Percentiles rank a stretch among this genome's conserved stretches.
phyloP scores from a whole-genome alignment of 2,888 invertebrate species.

The Brachyopa scutellaris region DNA sequence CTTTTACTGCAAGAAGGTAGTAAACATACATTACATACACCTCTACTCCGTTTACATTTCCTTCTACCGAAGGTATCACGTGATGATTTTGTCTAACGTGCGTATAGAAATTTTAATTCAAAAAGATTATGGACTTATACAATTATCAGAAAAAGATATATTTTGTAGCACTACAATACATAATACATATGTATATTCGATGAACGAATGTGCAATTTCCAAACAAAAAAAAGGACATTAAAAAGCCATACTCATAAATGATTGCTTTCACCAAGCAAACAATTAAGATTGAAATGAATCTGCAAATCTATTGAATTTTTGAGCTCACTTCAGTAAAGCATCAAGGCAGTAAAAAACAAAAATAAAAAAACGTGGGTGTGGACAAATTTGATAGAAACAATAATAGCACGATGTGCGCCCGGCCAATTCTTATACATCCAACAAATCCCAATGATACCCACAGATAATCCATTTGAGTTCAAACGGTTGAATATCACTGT shows the following conservation, averaged over 20 bases:
- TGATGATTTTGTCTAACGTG: no score
- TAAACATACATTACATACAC: no score
- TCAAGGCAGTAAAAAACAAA: background rate
- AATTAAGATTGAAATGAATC: slow-evolving; percentile 5
- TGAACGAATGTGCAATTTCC: no score
- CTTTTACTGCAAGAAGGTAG: no score
- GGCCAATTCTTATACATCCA: slow-evolving; percentile 42
- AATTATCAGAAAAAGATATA: no score
- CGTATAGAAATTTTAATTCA: no score
- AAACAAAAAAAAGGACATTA: no score
- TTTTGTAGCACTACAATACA: no score
- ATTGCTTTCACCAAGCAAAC: slow-evolving; percentile 8
- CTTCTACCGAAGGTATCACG: no score
- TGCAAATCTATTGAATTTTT: slow-evolving; percentile 52
- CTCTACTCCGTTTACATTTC: no score
- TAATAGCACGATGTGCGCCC: slow-evolving; percentile 42
- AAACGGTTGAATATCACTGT: slow-evolving; percentile 51
- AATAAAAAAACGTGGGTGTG: slow-evolving; percentile 16
- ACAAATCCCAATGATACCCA: slow-evolving; percentile 60
- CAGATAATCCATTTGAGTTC: slow-evolving; percentile 57
- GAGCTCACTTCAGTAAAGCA: slow-evolving; percentile 2
- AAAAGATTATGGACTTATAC: no score
- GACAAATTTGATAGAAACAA: slow-evolving; percentile 44
- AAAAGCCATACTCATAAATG: slow-evolving; percentile 9
- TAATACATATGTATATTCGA: no score